Percentiles rank a stretch among this genome's conserved stretches.
phyloP scores from a whole-genome alignment of 2,888 invertebrate genomes.

The Heterodera filipjevi region DNA sequence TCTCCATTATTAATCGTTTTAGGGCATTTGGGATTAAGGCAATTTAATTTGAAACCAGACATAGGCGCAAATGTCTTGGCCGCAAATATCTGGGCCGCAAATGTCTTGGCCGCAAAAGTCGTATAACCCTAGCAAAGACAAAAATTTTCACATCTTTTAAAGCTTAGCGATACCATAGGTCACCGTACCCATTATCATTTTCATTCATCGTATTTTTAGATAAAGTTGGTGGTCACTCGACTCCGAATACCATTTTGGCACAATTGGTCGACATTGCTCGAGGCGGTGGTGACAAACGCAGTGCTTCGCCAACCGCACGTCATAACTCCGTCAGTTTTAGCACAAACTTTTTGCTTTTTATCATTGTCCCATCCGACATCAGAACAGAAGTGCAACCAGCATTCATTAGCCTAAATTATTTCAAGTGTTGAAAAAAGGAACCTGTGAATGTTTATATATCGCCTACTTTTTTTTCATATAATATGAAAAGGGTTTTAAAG shows the following conservation, averaged over 20 bases:
- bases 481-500: background rate
- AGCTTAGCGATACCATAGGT: too few species aligned
- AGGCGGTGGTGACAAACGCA: background rate
- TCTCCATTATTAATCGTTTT: too few species aligned
- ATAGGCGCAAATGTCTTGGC: too few species aligned
- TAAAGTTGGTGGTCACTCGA: constrained; percentile 9
- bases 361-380: constrained; percentile 52
- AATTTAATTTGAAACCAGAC: too few species aligned
- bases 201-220: background rate
- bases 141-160: too few species aligned
- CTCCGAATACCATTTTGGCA: constrained; percentile 24
- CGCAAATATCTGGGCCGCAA: too few species aligned
- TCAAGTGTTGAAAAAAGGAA: too few species aligned
- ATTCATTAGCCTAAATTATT: constrained; percentile 50
- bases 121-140: too few species aligned
- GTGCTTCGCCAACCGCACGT: background rate
- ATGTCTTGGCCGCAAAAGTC: background rate
- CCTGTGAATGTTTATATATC: too few species aligned
- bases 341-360: constrained; percentile 43
- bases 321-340: background rate
- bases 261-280: constrained; percentile 26
- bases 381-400: constrained; percentile 55
- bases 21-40: too few species aligned
- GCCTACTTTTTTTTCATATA: background rate
- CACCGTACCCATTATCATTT: too few species aligned